Base-by-base conservation (phyloP, 2,888 invertebrate genomes). In the Rapana venosa region DNA sequence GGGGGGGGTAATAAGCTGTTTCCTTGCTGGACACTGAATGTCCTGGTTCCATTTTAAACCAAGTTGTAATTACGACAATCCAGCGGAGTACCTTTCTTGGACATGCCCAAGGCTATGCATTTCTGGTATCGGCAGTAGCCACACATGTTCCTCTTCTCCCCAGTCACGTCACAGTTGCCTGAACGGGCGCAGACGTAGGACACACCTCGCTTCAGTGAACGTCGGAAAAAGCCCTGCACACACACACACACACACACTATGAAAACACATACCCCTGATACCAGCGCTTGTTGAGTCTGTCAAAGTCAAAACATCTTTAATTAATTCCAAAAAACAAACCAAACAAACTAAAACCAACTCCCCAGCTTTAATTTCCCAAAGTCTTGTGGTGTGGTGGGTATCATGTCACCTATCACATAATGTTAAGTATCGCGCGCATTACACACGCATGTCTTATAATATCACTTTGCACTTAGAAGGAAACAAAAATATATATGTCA, bases 171-270 rank as follows among this genome's bases (percentile, higher is more conserved):
- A 92, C 95, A 95, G 26, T 91, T 90, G n/a, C 91, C 92, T 13
- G 92, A 90, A 15, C 93, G 93, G 15, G 89, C 87, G 92, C 95
- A 95, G 88, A 93, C 92, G 87, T 95, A 95, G n/a, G 92, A 92
- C 8, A 91, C 92, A 17, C 94, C 93, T 61, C 95, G 93, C 88
- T 95, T 93, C 83, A 95, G 91, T 90, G 94, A 95, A 36, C 95
- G 92, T n/a, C 95, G 92, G 93, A 95, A 95, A 92, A 95, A 95
- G 15, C 95, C 95, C 95, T 95, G 91, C 56, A 90, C 58, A 86
- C 61, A 86, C 30, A 17, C 0, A 30, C 6, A 86, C n/a, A 58
- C 83, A 26, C 17, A n/a, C n/a, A n/a, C n/a, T n/a, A n/a, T n/a
- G n/a, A n/a, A n/a, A n/a, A n/a, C n/a, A 66, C 32, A 35, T 5